phyloP scores from a whole-genome alignment of 2,113 vertebrate genomes.

The Nannospalax galili region DNA sequence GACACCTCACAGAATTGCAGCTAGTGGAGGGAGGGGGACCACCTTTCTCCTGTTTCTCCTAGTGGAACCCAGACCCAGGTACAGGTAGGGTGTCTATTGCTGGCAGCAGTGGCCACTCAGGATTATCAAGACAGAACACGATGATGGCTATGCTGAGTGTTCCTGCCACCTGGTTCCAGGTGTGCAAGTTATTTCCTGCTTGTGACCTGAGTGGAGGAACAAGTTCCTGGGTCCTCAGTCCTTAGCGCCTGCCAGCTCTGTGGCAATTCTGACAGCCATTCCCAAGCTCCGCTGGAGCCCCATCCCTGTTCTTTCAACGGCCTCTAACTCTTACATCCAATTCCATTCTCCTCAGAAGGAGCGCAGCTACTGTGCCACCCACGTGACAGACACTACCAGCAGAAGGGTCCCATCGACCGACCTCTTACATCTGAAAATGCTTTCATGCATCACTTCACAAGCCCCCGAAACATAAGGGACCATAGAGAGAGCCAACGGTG shows the following conservation, averaged over 20 bases:
- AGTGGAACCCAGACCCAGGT: neutral
- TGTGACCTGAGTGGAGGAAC: neutral
- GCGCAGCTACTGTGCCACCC: no score
- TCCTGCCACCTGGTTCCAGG: neutral
- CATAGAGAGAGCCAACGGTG: rapidly evolving
- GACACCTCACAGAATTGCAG: rapidly evolving
- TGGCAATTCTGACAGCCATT: no score
- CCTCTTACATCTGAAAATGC: neutral
- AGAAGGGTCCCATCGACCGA: neutral
- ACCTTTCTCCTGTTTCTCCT: neutral
- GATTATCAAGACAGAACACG: rapidly evolving
- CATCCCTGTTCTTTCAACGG: rapidly evolving
- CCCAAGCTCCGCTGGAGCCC: neutral
- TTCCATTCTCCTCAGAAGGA: neutral
- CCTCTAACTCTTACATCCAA: neutral
- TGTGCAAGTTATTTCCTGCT: neutral
- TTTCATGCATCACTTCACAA: neutral
- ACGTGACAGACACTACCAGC: neutral
- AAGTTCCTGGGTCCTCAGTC: neutral
- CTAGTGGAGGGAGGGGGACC: rapidly evolving
- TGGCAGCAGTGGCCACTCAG: neutral
- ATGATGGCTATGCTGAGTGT: rapidly evolving
- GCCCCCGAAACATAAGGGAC: neutral
- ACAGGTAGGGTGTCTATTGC: no score
- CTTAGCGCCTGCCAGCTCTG: rapidly evolving